Evolutionary conservation across 2,113 vertebrate genomes (phyloP), one percentile per base, ranked within the genome.

Genomic region (Micronisus gabar): DNA sequence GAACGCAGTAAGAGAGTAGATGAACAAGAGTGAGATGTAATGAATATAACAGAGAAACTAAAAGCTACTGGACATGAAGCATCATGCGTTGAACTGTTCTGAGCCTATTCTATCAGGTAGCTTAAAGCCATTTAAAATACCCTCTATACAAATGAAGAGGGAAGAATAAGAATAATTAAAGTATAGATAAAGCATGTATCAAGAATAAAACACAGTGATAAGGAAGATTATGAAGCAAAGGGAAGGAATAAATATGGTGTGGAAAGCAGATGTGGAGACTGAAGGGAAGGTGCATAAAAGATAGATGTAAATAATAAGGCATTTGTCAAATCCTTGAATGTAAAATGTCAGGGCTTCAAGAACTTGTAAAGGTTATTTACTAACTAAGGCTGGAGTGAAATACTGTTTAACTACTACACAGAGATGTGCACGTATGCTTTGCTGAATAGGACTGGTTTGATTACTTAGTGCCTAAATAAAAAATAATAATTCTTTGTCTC

Each of bases 301-400:
- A 91, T 58, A 88, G 74, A 93, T 95, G 92, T 78, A 95, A 97
- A 97, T 93, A 95, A 59, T 81, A 76, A 90, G 45, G 14, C 66
- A 52, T 88, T 97, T 97, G 93, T 96, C 95, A 95, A 83, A 96
- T 74, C 73, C 61, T 82, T 86, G 68, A 43, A 85, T 91, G 88
- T 74, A 34, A 76, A 78, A 74, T 89, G 83, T 81, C 81, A 72
- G 65, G 63, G 88, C 78, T 96, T 94, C 67, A 32, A 80, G 95
- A 94, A 81, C 81, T 74, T 45, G 53, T 76, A 72, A 34, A 50
- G 88, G 89, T 76, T 97, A 96, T 97, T 98, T 97, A 73, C 89
- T 95, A 91, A 85, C 65, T 87, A 45, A 91, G 91, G 41, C 71
- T 67, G 43, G 50, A 78, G 53, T 63, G 86, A 82, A 94, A 87